These are phyloP conservation scores for Lycaena phlaeas DNA, from an alignment of 2,888 invertebrate genomes.

Conservation along the genomic window DNA sequence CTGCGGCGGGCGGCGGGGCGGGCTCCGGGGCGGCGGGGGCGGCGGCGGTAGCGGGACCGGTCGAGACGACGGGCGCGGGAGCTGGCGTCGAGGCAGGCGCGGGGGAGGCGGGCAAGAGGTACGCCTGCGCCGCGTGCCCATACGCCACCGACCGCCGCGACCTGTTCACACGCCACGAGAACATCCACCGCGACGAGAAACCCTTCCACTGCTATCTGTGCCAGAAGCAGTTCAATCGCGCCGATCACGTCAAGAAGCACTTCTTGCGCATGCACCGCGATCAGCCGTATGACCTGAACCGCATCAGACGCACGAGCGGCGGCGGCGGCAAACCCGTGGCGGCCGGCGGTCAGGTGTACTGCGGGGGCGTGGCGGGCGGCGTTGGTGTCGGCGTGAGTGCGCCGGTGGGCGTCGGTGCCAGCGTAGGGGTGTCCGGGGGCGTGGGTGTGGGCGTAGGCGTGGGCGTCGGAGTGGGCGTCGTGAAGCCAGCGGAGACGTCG, in stretches of 20 bases:
- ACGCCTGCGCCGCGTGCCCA: conserved; percentile 89
- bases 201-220: conserved; percentile 95
- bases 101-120: conserved; percentile 74
- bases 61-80: conserved; percentile 17
- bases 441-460: conserved; percentile 31
- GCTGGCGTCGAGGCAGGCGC: conserved; percentile 17
- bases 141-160: conserved; percentile 94
- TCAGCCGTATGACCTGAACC: conserved; percentile 87
- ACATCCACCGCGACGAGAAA: conserved; percentile 94
- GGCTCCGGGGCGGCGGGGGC: conserved; percentile 28
- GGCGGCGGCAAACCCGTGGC: conserved; percentile 37
- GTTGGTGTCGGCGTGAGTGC: conserved; percentile 34
- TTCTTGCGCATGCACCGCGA: conserved; percentile 94
- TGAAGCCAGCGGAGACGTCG: conserved; percentile 26
- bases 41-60: conserved; percentile 22
- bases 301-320: conserved; percentile 79
- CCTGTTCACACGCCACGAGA: conserved; percentile 92
- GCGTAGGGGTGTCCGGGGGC: conserved; percentile 48
- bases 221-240: conserved; percentile 93
- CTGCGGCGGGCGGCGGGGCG: conserved; percentile 12
- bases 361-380: conserved; percentile 36
- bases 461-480: conserved; percentile 29
- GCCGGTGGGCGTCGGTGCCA: conserved; percentile 39
- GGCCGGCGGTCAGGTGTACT: conserved; percentile 28
- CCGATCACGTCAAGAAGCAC: conserved; percentile 95